phyloP scores from a whole-genome alignment of 2,888 invertebrate genomes.

The Cheiracanthium punctorium region DNA sequence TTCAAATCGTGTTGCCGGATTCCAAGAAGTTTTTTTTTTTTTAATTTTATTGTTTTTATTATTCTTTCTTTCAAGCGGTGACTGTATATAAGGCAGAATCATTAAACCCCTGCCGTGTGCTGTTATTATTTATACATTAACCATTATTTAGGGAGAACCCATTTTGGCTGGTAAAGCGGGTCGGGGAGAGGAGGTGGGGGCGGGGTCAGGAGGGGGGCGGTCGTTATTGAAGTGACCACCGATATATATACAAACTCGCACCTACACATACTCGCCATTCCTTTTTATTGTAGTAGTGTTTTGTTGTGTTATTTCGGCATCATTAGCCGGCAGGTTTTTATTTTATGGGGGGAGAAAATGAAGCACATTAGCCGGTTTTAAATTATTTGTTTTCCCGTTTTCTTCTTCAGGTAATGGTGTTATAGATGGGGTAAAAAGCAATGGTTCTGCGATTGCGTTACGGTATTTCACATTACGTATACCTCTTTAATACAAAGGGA shows the following conservation, averaged over 20 bases:
- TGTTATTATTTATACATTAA: constrained; percentile 60
- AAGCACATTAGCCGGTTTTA: background rate
- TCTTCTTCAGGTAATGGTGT: background rate
- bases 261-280: background rate
- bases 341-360: background rate
- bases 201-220: background rate
- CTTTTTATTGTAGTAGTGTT: background rate
- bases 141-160: constrained; percentile 34
- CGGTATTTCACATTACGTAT: background rate
- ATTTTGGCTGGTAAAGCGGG: background rate
- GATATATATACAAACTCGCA: background rate
- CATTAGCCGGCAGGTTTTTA: background rate
- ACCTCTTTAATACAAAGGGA: background rate
- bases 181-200: no score
- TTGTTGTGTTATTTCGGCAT: background rate
- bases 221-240: background rate
- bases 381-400: background rate
- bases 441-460: background rate
- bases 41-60: no score
- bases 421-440: background rate
- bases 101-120: constrained; percentile 13
- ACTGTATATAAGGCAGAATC: background rate
- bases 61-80: background rate
- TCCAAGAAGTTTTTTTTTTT: background rate
- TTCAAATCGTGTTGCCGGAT: constrained; percentile 46